phyloP scores from a whole-genome alignment of 2,113 vertebrate species.

The Ictalurus furcatus region DNA sequence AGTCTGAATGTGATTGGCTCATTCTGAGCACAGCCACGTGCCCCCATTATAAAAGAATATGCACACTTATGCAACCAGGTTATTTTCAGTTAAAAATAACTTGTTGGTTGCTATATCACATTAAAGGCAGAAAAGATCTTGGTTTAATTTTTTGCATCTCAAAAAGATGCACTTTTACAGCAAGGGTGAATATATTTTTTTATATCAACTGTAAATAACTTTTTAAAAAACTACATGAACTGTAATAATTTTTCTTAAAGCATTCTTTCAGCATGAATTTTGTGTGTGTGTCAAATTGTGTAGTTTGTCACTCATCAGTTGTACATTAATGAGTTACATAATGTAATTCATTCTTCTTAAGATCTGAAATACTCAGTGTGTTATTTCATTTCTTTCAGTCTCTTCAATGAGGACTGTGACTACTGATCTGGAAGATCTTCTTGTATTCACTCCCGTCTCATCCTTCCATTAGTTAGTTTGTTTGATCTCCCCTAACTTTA shows the following conservation, averaged over 20 bases:
- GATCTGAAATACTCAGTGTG: not conserved
- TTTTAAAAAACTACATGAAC: not conserved
- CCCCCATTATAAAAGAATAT: not conserved
- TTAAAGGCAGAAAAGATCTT: not conserved
- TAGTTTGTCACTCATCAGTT: not conserved
- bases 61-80: not conserved
- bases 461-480: not conserved
- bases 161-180: not conserved
- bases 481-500: not conserved
- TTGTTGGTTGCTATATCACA: not conserved
- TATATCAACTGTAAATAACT: not conserved
- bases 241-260: not conserved
- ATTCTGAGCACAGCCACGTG: not conserved
- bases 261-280: not conserved
- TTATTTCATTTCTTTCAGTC: constrained; percentile 33
- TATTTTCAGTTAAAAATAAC: not conserved
- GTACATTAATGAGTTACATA: not conserved
- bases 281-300: not conserved
- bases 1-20: not conserved
- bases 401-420: constrained; percentile 22
- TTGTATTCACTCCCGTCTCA: not conserved
- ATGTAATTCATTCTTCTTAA: not conserved
- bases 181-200: not conserved
- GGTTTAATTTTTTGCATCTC: not conserved
- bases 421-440: constrained; percentile 5